Conservation (phyloP, 2,113 vertebrate species). For the Oceanodroma tethys region DNA sequence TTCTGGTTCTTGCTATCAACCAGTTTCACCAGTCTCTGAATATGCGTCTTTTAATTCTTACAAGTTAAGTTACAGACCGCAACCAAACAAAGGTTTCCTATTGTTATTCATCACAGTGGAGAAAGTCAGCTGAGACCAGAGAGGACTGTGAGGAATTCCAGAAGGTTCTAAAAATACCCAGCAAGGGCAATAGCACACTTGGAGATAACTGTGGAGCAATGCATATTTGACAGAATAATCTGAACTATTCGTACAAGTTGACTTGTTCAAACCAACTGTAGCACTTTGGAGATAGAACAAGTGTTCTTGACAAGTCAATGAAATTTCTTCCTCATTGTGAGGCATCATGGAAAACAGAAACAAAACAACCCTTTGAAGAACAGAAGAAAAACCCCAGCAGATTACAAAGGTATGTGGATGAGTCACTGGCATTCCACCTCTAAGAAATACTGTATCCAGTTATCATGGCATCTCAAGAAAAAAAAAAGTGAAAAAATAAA, state of each 20-base stretch:
- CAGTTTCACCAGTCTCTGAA: neutral
- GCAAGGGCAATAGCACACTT: constrained; percentile 46
- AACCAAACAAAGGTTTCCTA: neutral
- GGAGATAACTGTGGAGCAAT: constrained; percentile 42
- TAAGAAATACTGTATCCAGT: neutral
- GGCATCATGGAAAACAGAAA: neutral
- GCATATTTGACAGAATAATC: constrained; percentile 52
- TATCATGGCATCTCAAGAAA: neutral
- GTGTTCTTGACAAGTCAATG: neutral
- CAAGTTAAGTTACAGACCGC: neutral
- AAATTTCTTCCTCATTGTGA: neutral
- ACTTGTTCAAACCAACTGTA: constrained; percentile 39
- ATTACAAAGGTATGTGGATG: neutral
- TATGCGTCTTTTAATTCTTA: neutral
- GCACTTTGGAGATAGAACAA: neutral
- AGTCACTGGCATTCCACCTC: neutral
- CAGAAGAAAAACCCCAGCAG: constrained; percentile 8
- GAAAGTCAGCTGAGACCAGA: neutral
- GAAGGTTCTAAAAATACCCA: constrained; percentile 57
- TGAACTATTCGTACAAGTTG: constrained; percentile 32
- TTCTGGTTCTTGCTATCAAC: neutral
- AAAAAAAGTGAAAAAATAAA: neutral
- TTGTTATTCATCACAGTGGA: neutral
- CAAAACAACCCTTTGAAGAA: neutral
- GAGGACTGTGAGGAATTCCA: constrained; percentile 42